phyloP scores from a whole-genome alignment of 2,113 vertebrate species.

The Rhizomys pruinosus region DNA sequence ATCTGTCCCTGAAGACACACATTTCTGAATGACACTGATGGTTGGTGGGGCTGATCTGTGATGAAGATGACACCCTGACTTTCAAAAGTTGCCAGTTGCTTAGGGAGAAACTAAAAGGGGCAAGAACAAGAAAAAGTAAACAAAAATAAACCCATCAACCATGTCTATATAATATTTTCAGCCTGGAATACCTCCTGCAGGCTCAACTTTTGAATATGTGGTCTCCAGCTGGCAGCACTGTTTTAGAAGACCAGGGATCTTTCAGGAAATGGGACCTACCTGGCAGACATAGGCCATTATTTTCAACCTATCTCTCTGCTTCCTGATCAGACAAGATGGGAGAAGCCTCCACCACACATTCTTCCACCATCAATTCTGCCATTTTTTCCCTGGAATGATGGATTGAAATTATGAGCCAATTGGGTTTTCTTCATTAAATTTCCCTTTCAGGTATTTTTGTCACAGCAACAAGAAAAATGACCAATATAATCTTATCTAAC shows the following conservation, averaged over 20 bases:
- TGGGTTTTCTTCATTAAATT: background rate
- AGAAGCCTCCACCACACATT: background rate
- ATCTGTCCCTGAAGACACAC: slow-evolving; percentile 15
- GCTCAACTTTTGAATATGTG: background rate
- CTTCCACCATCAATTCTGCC: background rate
- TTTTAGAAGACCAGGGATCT: background rate
- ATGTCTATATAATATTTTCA: background rate
- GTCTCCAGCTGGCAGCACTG: background rate
- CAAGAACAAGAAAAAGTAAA: slow-evolving; percentile 29
- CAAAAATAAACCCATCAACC: background rate
- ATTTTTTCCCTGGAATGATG: background rate
- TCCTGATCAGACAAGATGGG: background rate
- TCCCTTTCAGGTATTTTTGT: background rate
- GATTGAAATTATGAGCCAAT: background rate
- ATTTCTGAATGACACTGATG: slow-evolving; percentile 46
- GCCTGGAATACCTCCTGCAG: background rate
- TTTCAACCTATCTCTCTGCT: background rate
- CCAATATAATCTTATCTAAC: background rate
- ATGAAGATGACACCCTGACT: slow-evolving; percentile 59
- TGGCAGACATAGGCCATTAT: background rate
- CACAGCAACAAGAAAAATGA: background rate
- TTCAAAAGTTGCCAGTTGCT: slow-evolving; percentile 48
- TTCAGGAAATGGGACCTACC: background rate
- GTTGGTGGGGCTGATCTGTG: background rate
- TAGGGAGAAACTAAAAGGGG: slow-evolving; percentile 34